Conservation (phyloP, 2,888 invertebrate genomes). For the Andrena hattorfiana region DNA sequence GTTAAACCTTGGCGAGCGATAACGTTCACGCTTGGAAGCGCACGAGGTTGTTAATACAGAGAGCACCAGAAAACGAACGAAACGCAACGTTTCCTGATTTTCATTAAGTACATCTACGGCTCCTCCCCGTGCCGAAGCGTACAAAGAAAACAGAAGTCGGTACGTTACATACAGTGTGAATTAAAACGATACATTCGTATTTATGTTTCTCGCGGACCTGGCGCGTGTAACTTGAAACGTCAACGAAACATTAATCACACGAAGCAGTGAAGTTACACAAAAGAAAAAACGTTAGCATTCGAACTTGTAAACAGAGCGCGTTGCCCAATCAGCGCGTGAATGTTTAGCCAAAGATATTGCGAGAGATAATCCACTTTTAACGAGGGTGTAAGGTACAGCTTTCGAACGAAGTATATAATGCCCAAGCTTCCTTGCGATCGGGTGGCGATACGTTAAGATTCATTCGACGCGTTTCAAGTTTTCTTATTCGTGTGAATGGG, state of each 20-base stretch:
- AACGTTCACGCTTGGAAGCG: slow-evolving; percentile 16
- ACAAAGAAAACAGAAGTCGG: neutral
- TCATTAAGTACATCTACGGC: neutral
- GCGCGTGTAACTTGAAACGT: neutral
- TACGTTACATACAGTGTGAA: neutral
- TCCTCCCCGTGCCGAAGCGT: neutral
- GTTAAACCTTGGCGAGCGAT: slow-evolving; percentile 26
- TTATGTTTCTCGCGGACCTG: neutral
- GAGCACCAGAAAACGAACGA: neutral
- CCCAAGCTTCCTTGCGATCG: no score
- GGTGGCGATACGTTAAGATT: no score
- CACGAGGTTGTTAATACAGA: slow-evolving; percentile 14
- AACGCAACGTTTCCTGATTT: neutral
- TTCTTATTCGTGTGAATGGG: neutral
- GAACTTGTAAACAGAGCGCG: neutral
- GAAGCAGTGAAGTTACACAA: slow-evolving; percentile 1
- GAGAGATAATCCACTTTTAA: neutral
- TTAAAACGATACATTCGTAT: neutral
- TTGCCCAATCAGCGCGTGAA: neutral
- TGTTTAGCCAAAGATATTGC: neutral
- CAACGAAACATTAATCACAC: neutral
- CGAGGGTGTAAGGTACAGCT: no score
- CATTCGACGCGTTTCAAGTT: neutral
- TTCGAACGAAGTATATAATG: no score
- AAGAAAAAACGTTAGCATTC: neutral